These are phyloP conservation scores for Luperina testacea DNA, from an alignment of 2,888 invertebrate genomes.

Conservation along the genomic window DNA sequence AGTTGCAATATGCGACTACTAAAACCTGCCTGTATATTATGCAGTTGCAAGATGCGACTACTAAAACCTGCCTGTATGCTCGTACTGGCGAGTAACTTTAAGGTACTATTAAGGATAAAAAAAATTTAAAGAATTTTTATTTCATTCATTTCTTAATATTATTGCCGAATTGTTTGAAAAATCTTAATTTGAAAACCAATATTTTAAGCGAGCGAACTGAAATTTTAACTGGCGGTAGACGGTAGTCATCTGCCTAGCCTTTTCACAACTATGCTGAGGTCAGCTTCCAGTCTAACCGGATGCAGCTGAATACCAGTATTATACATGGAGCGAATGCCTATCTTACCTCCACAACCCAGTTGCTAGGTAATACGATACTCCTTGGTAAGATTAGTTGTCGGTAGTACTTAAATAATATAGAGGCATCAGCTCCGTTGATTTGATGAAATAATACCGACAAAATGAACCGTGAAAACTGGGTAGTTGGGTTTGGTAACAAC, in stretches of 20 bases:
- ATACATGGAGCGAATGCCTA: too few species aligned
- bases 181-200: neutral
- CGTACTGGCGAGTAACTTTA: neutral
- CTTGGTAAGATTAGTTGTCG: too few species aligned
- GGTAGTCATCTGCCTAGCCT: too few species aligned
- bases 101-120: neutral
- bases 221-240: slow-evolving; percentile 5
- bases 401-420: neutral
- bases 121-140: too few species aligned
- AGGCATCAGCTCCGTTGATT: slow-evolving; percentile 10
- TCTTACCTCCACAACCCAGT: too few species aligned
- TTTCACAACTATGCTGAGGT: too few species aligned
- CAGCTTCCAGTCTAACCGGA: too few species aligned
- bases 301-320: too few species aligned
- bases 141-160: too few species aligned
- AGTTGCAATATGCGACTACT: neutral
- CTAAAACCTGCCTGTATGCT: neutral
- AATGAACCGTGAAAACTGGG: neutral
- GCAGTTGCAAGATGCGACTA: neutral
- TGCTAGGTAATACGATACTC: too few species aligned
- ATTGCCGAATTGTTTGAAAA: neutral
- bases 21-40: neutral
- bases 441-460: slow-evolving; percentile 11
- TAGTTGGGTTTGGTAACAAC: slow-evolving; percentile 26
- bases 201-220: neutral